Evolutionary conservation across 1,140 invertebrate species (phyloP).

Genomic region (Carcinoscorpius rotundicauda): DNA sequence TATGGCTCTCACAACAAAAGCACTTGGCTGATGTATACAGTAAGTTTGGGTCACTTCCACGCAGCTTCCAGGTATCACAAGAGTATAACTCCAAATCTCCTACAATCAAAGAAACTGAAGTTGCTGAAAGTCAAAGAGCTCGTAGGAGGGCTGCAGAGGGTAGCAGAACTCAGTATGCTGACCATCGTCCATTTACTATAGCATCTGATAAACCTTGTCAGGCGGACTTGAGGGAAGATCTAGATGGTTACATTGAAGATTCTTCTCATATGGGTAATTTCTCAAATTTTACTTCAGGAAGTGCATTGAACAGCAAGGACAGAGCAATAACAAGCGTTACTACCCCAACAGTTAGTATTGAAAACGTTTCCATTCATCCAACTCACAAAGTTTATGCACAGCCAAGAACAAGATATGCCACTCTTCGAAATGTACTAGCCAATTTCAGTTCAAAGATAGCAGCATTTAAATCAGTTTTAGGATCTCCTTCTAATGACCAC

Average conservation of each 20-base stretch:
- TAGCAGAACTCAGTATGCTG: neutral
- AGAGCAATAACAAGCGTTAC: conserved; percentile 4
- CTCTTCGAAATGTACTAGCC: conserved; percentile 35
- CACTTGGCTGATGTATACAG: conserved; percentile 33
- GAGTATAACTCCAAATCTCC: neutral
- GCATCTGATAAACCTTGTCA: conserved; percentile 48
- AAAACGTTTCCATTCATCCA: conserved; percentile 47
- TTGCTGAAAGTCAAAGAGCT: too few species aligned
- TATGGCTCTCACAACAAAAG: conserved; percentile 45
- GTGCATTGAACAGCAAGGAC: too few species aligned
- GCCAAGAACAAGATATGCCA: conserved; percentile 33
- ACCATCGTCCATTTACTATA: conserved; percentile 52
- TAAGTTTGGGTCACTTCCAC: conserved; percentile 61
- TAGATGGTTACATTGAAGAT: conserved; percentile 39
- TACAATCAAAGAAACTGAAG: neutral
- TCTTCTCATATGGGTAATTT: conserved; percentile 22
- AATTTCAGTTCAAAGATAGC: conserved; percentile 30
- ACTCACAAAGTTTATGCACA: conserved; percentile 62
- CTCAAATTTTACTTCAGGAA: neutral
- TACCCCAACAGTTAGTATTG: conserved; percentile 35
- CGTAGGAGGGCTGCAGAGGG: neutral
- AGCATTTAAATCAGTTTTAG: conserved; percentile 5
- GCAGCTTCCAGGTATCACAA: conserved; percentile 50
- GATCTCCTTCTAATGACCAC: neutral
- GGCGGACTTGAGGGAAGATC: conserved; percentile 18